Conservation (phyloP, 2,797 vertebrate genomes). For the Diplodus sargus region DNA sequence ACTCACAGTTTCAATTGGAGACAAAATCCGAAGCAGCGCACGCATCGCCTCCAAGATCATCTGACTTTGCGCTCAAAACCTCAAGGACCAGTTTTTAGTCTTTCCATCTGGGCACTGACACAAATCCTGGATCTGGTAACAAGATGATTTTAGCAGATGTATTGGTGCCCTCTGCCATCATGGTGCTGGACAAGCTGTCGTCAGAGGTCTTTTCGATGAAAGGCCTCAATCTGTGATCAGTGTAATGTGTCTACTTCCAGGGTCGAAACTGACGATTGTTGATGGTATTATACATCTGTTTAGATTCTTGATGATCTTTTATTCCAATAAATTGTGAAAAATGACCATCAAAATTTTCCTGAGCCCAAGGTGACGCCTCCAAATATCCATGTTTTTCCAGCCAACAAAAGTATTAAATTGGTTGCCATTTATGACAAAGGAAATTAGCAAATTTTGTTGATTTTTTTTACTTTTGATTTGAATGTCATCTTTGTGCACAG, state of each 20-base stretch:
- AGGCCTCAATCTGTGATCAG: not conserved
- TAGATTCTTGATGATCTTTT: not conserved
- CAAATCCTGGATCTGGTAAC: slow-evolving; percentile 24
- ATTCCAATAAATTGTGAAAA: not conserved
- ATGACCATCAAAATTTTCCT: no score
- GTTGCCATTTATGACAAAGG: no score
- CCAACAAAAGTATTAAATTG: not conserved
- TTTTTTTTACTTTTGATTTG: no score
- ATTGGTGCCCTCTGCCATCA: not conserved
- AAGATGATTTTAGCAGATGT: slow-evolving; percentile 38
- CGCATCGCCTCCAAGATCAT: slow-evolving; percentile 33
- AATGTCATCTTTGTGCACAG: no score
- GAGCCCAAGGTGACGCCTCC: not conserved
- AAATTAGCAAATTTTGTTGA: not conserved
- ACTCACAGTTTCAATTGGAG: slow-evolving; percentile 13
- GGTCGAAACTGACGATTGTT: not conserved
- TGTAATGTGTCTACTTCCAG: not conserved
- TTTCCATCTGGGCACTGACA: slow-evolving; percentile 54
- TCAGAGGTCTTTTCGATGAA: slow-evolving; percentile 2
- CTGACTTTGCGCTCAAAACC: slow-evolving; percentile 35
- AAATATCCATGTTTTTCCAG: not conserved
- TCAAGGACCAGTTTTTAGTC: slow-evolving; percentile 1
- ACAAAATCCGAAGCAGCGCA: slow-evolving; percentile 34
- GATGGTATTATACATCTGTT: not conserved
- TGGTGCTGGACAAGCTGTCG: slow-evolving; percentile 26